phyloP scores from a whole-genome alignment of 2,888 invertebrate genomes.

The Pterobdella sp. region DNA sequence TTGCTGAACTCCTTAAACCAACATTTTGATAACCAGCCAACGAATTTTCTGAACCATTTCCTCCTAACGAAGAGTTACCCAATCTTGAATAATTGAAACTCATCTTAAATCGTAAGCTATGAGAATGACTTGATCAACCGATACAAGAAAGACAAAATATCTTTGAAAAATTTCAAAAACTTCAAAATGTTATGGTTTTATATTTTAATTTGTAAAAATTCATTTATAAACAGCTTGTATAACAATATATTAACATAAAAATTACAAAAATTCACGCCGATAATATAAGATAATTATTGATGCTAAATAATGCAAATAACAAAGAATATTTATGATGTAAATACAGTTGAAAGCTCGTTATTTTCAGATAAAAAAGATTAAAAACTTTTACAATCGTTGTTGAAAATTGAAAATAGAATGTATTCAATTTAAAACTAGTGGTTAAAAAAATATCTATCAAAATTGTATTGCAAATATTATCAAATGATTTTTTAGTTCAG shows the following conservation, averaged over 20 bases:
- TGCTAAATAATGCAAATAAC: constrained; percentile 15
- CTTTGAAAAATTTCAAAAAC: not conserved
- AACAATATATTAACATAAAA: constrained; percentile 7
- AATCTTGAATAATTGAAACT: constrained; percentile 25
- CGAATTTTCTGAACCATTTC: constrained; percentile 16
- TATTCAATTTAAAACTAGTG: too few species aligned
- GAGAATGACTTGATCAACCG: not conserved
- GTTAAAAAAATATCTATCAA: too few species aligned
- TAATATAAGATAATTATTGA: constrained; percentile 11
- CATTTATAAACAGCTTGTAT: not conserved
- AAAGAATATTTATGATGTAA: too few species aligned
- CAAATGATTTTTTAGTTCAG: too few species aligned
- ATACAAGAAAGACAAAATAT: not conserved
- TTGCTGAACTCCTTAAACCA: constrained; percentile 16
- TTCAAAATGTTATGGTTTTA: not conserved
- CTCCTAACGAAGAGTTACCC: constrained; percentile 14
- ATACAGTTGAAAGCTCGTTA: too few species aligned
- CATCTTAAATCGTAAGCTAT: constrained; percentile 1
- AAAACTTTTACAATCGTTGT: too few species aligned
- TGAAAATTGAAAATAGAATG: too few species aligned
- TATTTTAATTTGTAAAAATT: not conserved
- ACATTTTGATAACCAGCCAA: constrained; percentile 22
- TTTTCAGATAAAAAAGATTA: too few species aligned
- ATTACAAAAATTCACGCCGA: not conserved
- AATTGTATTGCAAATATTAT: too few species aligned